Evolutionary conservation across 1,140 invertebrate genomes (phyloP).

Genomic region (Meloidogyne chitwoodi): DNA sequence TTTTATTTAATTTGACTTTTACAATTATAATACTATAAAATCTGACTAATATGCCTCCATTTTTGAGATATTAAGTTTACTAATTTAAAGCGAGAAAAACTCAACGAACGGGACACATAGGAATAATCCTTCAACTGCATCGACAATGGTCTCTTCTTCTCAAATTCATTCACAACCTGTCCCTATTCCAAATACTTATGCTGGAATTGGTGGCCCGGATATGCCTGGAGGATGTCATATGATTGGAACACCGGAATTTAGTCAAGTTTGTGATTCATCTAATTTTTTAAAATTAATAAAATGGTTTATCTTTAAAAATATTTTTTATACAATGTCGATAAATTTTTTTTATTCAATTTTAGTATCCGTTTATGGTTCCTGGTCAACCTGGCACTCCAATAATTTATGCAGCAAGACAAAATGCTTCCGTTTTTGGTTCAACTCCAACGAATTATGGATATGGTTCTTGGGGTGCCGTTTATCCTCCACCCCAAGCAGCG

Average conservation of each 20-base stretch:
- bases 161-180: slow-evolving; percentile 15
- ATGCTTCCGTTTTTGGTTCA: slow-evolving; percentile 41
- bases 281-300: no score
- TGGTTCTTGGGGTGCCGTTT: slow-evolving; percentile 49
- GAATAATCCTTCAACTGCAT: not conserved
- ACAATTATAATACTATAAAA: no score
- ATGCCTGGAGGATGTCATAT: not conserved
- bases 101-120: not conserved
- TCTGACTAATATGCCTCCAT: no score
- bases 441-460: slow-evolving; percentile 50
- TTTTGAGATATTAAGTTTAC: no score
- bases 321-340: no score
- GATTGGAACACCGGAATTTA: slow-evolving; percentile 36
- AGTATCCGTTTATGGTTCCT: slow-evolving; percentile 40
- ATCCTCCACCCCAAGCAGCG: slow-evolving; percentile 33
- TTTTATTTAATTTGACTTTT: no score
- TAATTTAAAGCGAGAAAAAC: not conserved
- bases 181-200: slow-evolving; percentile 39
- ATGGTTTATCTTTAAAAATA: no score
- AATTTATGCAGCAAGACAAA: slow-evolving; percentile 31
- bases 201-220: not conserved
- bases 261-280: slow-evolving; percentile 21
- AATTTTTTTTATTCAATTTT: not conserved
- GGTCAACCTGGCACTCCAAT: slow-evolving; percentile 36
- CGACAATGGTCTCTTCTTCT: not conserved